Conservation (phyloP, 2,888 invertebrate genomes). For the Spatulosminthurus flaviceps region DNA sequence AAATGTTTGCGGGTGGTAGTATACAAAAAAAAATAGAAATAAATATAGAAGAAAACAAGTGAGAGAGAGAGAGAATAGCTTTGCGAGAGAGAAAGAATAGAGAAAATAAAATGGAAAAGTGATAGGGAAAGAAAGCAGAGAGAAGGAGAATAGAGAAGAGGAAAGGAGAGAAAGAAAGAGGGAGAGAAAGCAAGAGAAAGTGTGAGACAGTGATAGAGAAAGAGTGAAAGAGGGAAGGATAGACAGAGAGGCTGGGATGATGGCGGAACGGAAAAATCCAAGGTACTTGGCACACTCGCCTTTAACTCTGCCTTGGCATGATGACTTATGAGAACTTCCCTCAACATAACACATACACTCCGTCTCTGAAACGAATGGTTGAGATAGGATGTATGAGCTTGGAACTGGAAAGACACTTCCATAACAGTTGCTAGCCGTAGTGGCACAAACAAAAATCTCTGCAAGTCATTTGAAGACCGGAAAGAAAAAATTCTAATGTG, state of each 20-base stretch:
- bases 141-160: slow-evolving; percentile 8
- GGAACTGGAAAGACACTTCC: neutral
- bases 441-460: slow-evolving; percentile 25
- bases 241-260: neutral
- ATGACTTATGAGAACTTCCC: slow-evolving; percentile 47
- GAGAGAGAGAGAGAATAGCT: neutral
- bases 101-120: slow-evolving; percentile 30
- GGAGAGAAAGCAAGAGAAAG: neutral
- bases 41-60: neutral
- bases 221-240: neutral
- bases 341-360: slow-evolving; percentile 6
- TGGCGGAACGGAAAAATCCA: slow-evolving; percentile 23
- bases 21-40: too few relatives aligned
- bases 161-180: neutral
- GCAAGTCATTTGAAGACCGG: slow-evolving; percentile 55
- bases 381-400: neutral
- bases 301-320: slow-evolving; percentile 35
- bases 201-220: neutral
- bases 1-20: neutral
- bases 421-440: neutral
- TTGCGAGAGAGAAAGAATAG: neutral
- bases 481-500: slow-evolving; percentile 57
- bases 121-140: slow-evolving; percentile 4
- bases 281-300: slow-evolving; percentile 38
- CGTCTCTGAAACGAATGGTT: neutral